Conservation (phyloP, 2,797 vertebrate species). For the Falco columbarius region DNA sequence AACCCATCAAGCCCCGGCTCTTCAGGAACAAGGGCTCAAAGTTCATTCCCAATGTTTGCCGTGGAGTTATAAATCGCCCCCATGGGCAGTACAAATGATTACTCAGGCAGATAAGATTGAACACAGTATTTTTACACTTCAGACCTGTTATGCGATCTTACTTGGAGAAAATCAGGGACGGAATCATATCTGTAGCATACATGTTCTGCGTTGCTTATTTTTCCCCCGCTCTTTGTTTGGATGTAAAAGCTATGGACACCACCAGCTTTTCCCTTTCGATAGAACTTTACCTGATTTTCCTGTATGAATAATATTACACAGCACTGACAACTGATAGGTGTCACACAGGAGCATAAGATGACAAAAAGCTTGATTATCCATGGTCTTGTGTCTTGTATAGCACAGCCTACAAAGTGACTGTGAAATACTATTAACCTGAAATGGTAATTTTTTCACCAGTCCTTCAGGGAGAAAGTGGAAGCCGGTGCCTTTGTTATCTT, state of each 20-base stretch:
- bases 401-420: not conserved
- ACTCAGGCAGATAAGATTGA: not conserved
- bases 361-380: not conserved
- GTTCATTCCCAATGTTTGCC: not conserved
- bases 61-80: not conserved
- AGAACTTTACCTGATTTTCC: not conserved
- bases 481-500: not conserved
- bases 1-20: not conserved
- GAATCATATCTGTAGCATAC: not conserved
- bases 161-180: not conserved
- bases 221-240: not conserved
- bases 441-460: not conserved
- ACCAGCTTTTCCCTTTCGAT: not conserved
- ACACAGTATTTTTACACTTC: not conserved
- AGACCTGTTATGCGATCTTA: not conserved
- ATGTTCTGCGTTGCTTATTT: fast-evolving
- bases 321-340: not conserved
- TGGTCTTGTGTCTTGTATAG: not conserved
- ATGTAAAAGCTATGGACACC: not conserved
- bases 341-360: not conserved
- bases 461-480: not conserved
- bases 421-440: not conserved
- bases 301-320: not conserved
- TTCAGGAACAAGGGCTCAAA: not conserved
- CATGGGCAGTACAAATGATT: not conserved